Percentiles rank a stretch among this genome's conserved stretches.
Evolutionary conservation across 2,888 invertebrate species (phyloP).

Genomic region (Embidobia sp.): DNA sequence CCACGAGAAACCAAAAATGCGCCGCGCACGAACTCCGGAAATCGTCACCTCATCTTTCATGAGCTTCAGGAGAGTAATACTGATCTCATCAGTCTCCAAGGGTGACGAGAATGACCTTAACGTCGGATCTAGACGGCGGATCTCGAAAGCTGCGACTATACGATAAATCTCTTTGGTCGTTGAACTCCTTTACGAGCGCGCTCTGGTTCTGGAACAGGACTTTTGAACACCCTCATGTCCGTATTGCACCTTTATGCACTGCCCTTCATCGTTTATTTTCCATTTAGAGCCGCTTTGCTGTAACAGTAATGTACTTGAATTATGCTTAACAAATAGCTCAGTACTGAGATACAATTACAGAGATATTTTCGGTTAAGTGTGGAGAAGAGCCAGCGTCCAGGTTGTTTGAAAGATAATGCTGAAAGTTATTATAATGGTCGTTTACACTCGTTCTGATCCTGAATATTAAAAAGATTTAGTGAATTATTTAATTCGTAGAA

Average conservation of each 20-base stretch:
- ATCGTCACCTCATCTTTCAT: constrained; percentile 66
- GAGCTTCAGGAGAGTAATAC: constrained; percentile 60
- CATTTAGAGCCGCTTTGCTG: constrained; percentile 20
- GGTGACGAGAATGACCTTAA: constrained; percentile 67
- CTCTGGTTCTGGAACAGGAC: constrained; percentile 50
- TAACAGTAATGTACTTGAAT: constrained; percentile 36
- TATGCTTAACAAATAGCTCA: constrained; percentile 31
- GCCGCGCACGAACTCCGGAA: constrained; percentile 59
- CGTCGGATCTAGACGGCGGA: constrained; percentile 64
- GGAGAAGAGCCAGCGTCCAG: too few relatives aligned
- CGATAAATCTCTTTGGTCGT: constrained; percentile 72
- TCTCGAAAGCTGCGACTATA: constrained; percentile 59
- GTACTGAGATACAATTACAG: constrained; percentile 12
- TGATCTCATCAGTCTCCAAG: constrained; percentile 66
- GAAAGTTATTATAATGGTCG: too few relatives aligned
- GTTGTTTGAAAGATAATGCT: too few relatives aligned
- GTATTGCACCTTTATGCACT: constrained; percentile 28
- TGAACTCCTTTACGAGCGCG: constrained; percentile 67
- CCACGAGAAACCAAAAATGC: constrained; percentile 42
- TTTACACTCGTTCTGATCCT: too few relatives aligned
- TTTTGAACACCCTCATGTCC: constrained; percentile 56
- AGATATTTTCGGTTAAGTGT: too few relatives aligned
- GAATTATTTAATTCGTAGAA: too few relatives aligned
- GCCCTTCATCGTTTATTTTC: constrained; percentile 28
- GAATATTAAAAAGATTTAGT: too few relatives aligned